These are phyloP conservation scores for Melanophora roralis DNA, from an alignment of 2,888 invertebrate species.

Conservation along the genomic window DNA sequence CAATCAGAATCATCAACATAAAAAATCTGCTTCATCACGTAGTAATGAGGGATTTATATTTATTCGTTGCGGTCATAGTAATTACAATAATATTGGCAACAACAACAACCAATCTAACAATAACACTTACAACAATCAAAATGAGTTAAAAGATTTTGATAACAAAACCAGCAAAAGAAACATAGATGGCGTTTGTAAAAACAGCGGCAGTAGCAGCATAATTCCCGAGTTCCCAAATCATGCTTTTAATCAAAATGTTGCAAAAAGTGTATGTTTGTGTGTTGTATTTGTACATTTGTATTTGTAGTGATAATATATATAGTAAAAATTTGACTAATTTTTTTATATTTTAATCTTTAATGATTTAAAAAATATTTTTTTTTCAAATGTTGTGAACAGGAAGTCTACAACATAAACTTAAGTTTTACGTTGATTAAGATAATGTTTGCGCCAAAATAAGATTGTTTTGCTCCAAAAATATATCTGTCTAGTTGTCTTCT, in stretches of 20 bases:
- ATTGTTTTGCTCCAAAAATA: too few species aligned
- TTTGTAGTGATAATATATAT: not conserved
- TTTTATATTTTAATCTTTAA: too few species aligned
- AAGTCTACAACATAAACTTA: too few species aligned
- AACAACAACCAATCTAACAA: slow-evolving; percentile 17
- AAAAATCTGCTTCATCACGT: slow-evolving; percentile 64
- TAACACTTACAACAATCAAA: slow-evolving; percentile 27
- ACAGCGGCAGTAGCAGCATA: not conserved
- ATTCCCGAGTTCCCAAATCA: slow-evolving; percentile 24
- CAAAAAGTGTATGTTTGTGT: slow-evolving; percentile 55
- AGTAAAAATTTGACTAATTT: not conserved
- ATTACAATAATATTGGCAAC: slow-evolving; percentile 15
- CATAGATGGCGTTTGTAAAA: too few species aligned
- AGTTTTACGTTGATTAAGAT: too few species aligned
- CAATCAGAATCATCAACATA: slow-evolving; percentile 59
- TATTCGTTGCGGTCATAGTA: slow-evolving; percentile 62
- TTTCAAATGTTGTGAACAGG: too few species aligned
- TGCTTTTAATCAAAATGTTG: slow-evolving; percentile 50
- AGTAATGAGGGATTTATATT: slow-evolving; percentile 69
- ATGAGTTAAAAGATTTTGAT: slow-evolving; percentile 10
- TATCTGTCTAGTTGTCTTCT: too few species aligned
- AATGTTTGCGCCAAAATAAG: too few species aligned
- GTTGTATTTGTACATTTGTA: not conserved
- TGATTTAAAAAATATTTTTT: too few species aligned
- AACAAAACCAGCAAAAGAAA: not conserved